Evolutionary conservation across 23 tunicate genomes (phyloP).

Genomic region (Trididemnum nubilum): DNA sequence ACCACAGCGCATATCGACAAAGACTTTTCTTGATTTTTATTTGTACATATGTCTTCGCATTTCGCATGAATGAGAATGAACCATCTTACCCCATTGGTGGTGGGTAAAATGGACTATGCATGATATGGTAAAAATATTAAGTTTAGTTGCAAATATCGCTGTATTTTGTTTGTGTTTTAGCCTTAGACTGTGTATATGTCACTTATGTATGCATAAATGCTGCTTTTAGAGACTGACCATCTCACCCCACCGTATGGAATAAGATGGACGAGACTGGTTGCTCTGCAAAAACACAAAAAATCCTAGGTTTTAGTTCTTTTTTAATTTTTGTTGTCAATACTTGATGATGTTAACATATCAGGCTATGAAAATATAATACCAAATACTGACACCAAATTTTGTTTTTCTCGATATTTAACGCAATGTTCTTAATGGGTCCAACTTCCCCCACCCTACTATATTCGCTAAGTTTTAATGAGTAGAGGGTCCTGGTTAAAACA

Average conservation of each 20-base stretch:
- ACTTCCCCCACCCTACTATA: slow-evolving; percentile 17
- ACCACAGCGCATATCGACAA: not conserved
- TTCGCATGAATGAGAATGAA: not conserved
- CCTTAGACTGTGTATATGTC: slow-evolving; percentile 4
- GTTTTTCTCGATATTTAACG: not conserved
- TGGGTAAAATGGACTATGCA: slow-evolving; percentile 1
- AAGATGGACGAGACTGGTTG: slow-evolving; percentile 2
- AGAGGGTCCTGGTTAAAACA: too few species aligned
- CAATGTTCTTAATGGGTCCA: too few species aligned
- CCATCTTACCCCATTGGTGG: not conserved
- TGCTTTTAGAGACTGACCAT: not conserved
- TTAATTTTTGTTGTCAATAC: slow-evolving; percentile 4
- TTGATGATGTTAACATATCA: not conserved
- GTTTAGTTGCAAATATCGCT: not conserved
- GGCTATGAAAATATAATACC: slow-evolving; percentile 1
- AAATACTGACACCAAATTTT: not conserved
- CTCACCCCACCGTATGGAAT: slow-evolving; percentile 10
- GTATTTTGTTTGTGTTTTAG: not conserved
- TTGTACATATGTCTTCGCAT: not conserved
- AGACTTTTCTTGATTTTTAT: not conserved
- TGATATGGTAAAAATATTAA: not conserved
- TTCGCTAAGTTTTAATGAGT: too few species aligned
- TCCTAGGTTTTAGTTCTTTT: not conserved
- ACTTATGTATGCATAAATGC: not conserved
- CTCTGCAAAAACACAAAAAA: not conserved